These are phyloP conservation scores for Mystacides longicornis DNA, from an alignment of 2,888 invertebrate genomes.

Conservation along the genomic window DNA sequence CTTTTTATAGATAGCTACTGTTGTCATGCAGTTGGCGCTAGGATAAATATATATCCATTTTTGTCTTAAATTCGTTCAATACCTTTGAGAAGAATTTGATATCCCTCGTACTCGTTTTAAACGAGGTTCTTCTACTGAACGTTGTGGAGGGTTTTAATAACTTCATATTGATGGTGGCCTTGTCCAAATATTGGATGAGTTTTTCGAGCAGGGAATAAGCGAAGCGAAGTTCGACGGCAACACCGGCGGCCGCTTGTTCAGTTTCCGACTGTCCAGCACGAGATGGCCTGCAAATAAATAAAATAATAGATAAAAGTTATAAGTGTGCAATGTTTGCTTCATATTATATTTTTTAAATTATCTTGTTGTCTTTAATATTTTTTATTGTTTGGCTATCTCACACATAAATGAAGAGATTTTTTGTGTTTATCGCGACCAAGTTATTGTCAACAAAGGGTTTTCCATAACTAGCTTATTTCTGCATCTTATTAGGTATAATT, in stretches of 20 bases:
- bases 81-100: constrained; percentile 99
- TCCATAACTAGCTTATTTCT: too few relatives aligned
- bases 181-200: constrained; percentile 91
- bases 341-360: too few relatives aligned
- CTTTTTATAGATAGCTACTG: too few relatives aligned
- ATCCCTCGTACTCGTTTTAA: constrained; percentile 90
- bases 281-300: constrained; percentile 47
- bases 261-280: constrained; percentile 63
- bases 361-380: too few relatives aligned
- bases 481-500: too few relatives aligned
- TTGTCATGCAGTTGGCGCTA: too few relatives aligned
- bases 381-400: too few relatives aligned
- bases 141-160: constrained; percentile 90
- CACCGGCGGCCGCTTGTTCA: constrained; percentile 69
- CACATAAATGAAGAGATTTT: too few relatives aligned
- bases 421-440: too few relatives aligned
- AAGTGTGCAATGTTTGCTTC: not conserved
- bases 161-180: constrained; percentile 96
- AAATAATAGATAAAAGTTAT: not conserved
- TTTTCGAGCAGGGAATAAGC: constrained; percentile 96
- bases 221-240: constrained; percentile 87
- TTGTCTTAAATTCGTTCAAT: not conserved
- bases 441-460: too few relatives aligned
- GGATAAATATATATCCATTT: too few relatives aligned
- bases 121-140: constrained; percentile 85